Evolutionary conservation across 64 coral and sea anemone species (phyloP), one percentile per base, ranked within the genome.

Genomic region (Pachyseris speciosa): DNA sequence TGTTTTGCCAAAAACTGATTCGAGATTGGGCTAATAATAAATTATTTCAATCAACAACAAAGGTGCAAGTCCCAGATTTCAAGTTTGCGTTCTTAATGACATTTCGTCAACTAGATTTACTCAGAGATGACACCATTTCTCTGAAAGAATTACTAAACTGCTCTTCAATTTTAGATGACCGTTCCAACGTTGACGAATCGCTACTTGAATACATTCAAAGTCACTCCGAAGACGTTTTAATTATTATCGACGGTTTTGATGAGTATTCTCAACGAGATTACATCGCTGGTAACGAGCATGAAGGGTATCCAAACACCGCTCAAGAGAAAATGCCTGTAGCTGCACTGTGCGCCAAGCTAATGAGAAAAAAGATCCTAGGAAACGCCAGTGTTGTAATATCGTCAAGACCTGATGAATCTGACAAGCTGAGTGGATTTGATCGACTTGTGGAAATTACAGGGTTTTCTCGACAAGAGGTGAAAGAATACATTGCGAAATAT

Each of bases 231-330:
- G 68, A 86, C n/a, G 66, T 86, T 12, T 72, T 86, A 13, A 69
- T 86, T 7, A 72, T 86, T 22, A 66, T 86, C 36, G 84, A 86
- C 47, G 84, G 84, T 7, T 86, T 47, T 72, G 84, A 85, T 19
- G 83, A 85, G 33, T 85, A 49, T 69, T 37, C 12, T 69, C 24
- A 30, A 22, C 38, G 50, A 31, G 27, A 64, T 19, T 51, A 33
- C 28, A 12, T 85, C 10, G 10, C 61, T 7, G 13, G 25, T 30
- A 28, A 47, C 31, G n/a, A 0, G 41, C 30, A 85, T 33, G 37
- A 50, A 48, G 12, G 26, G 6, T 85, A 69, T 50, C 64, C 83
- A 13, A 85, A 69, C 9, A 20, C 9, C 64, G 38, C 64, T 2
- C 31, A 60, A 42, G 63, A 69, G 19, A 85, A 69, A 50, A 85